Percentiles rank a stretch among this genome's conserved stretches.
Conservation (phyloP, 2,113 vertebrate genomes). For the Ceyx margarethae region DNA sequence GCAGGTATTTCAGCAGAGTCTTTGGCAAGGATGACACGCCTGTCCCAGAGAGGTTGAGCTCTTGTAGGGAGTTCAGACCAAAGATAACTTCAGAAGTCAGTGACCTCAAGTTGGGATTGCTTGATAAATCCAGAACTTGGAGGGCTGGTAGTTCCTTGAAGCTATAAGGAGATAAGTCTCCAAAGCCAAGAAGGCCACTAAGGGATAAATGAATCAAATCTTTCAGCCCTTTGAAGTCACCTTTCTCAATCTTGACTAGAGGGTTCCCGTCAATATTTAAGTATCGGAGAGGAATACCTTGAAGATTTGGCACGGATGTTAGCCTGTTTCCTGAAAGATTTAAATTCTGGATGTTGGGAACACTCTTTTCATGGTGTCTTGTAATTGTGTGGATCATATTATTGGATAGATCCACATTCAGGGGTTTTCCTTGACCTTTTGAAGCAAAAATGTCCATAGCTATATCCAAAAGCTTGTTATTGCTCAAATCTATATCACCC, state of each 20-base stretch:
- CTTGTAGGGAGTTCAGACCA: slow-evolving; percentile 85
- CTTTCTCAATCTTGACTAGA: slow-evolving; percentile 73
- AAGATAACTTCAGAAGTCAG: slow-evolving; percentile 78
- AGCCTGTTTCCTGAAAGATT: slow-evolving; percentile 86
- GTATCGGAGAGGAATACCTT: slow-evolving; percentile 83
- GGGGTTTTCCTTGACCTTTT: slow-evolving; percentile 80
- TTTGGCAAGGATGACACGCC: slow-evolving; percentile 78
- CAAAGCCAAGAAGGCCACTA: slow-evolving; percentile 75
- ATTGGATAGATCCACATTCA: slow-evolving; percentile 88
- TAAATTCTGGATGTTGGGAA: slow-evolving; percentile 85
- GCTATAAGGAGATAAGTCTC: slow-evolving; percentile 72
- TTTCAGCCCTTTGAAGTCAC: slow-evolving; percentile 78
- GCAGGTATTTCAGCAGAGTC: slow-evolving; percentile 80
- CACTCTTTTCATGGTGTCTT: background rate
- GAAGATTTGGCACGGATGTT: slow-evolving; percentile 75
- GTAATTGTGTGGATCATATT: slow-evolving; percentile 79
- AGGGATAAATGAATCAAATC: slow-evolving; percentile 88
- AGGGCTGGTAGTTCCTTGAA: slow-evolving; percentile 84
- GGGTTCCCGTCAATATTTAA: slow-evolving; percentile 90
- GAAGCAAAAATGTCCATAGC: slow-evolving; percentile 78
- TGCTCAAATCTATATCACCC: slow-evolving; percentile 88
- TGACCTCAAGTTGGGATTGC: slow-evolving; percentile 78
- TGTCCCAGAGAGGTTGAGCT: slow-evolving; percentile 87
- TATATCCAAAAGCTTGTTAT: slow-evolving; percentile 85
- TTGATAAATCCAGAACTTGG: slow-evolving; percentile 90